Evolutionary conservation across 2,113 vertebrate genomes (phyloP), one percentile per base, ranked within the genome.

Genomic region (Asarcornis scutulata): DNA sequence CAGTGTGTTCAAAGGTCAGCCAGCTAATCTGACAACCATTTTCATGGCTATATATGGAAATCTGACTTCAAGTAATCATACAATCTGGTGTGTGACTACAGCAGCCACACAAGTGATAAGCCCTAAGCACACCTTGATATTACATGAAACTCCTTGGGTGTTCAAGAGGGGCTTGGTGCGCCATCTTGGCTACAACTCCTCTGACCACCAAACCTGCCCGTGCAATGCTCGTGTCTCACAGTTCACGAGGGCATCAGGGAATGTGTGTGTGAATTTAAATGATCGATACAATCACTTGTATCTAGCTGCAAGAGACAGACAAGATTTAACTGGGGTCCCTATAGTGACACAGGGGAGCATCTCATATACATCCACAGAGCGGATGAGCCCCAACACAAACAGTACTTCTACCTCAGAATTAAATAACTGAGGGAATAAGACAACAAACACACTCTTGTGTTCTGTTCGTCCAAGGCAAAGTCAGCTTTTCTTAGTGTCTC

Each of bases 1-100:
- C 16, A 59, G 34, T 4, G 23, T 0, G 25, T 75, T 88, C 93
- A 95, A 96, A 96, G 96, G 88, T 94, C 88, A 83, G 52, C 48
- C 71, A 72, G 56, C 36, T 42, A 23, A 52, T 48, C 31, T 69
- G 76, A 76, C 66, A 85, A 48, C 6, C 64, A 34, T 18, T 26
- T n/a, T 42, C 17, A 22, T 53, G 63, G 50, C 79, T 85, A 55
- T 22, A 50, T 18, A 90, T 50, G 52, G 86, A 86, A 91, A 67
- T 46, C 4, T 5, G 69, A 8, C 75, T 29, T 50, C 2, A 29
- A 72, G 62, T 32, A 62, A 44, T 34, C 59, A 26, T 31, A 48
- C 7, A 78, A 36, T 27, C 0, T 0, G 38, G 23, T 48, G 23
- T 48, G 38, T 31, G 53, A 8, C 29, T 36, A 25, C 18, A 83